Base-by-base conservation (phyloP, 1,140 invertebrate genomes). In the Apis laboriosa region DNA sequence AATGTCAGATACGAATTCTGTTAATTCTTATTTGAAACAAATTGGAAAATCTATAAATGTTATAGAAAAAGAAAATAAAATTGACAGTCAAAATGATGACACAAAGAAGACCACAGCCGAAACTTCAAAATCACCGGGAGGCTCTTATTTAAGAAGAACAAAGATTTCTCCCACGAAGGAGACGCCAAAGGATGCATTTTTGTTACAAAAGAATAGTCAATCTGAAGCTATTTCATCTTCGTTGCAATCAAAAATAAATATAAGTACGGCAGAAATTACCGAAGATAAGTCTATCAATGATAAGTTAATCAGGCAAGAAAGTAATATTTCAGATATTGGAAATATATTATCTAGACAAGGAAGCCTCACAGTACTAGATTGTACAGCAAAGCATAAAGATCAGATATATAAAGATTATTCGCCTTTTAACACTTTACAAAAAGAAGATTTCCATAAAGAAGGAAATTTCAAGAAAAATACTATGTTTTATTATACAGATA, bases 101-200 rank as follows among this genome's bases (percentile, higher is more conserved):
- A n/a, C 75, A 13, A 89, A 89, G 63, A 89, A 83, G 61, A 51
- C 43, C 13, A 24, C 58, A 2, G 68, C 55, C 2, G 92, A 92
- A 60, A 43, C 53, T 19, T 28, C 80, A 0, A 92, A 90, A 72
- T 72, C 88, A 11, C 85, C 90, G 9, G 28, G 80, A 5, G 90
- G 91, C 49, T 92, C 90, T 24, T 93, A 93, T 76, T 76, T 94
- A 19, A 87, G 93, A 53, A 90, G 93, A 17, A 93, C 93, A 12
- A 94, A 94, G 78, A 94, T 94, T 80, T 94, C 93, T 0, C 93
- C 93, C 1, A 93, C 93, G 15, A 93, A 94, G 53, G 93, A 94
- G 60, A 90, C 90, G 15, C 83, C 89, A 7, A 93, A 90, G 80
- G 91, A 79, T 66, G 93, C 93, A 4, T 93, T 93, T 80, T 84